Evolutionary conservation across 2,888 invertebrate genomes (phyloP), one percentile per base, ranked within the genome.

Genomic region (Cremastobaeus sp.): DNA sequence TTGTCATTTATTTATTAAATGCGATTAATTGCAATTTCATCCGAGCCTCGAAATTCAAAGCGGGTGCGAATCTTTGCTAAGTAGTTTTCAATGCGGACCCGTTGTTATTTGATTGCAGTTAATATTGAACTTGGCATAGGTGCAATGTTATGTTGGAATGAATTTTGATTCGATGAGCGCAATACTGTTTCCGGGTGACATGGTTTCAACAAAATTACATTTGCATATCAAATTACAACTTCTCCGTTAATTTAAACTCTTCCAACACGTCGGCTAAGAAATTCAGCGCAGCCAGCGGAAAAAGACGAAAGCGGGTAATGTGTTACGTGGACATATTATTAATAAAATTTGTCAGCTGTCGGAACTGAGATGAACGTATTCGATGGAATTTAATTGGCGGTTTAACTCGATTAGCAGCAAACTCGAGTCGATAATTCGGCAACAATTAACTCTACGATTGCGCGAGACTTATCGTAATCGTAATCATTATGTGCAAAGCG

Each of bases 341-440:
- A 73, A 73, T 39, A 66, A 73, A 60, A 62, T 73, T 73, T 66
- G 60, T 60, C 55, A 60, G 62, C 45, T 39, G 65, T 66, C 72
- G 59, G 54, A 37, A 52, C 32, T 21, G 20, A 28, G 59, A 32
- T 50, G 47, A 65, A 43, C 54, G 47, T 25, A 28, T 65, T 60
- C 48, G 65, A 60, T 17, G 54, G 20, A 72, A 72, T 66, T 65
- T 41, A 59, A 74, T 74, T 65, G 35, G 28, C 32, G 21, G 20
- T 28, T 32, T 65, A 69, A 69, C 41, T 59, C 12, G 47, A 74
- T 74, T 45, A 68, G 20, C 43, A 32, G 17, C 17, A 35, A 12
- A 14, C 59, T 47, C 37, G 69, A 64, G 59, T 74, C 65, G 35
- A 65, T 69, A 74, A 74, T 74, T 60, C 54, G 54, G 37, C 69